phyloP scores from a whole-genome alignment of 2,888 invertebrate genomes.

The Heliconius sara region DNA sequence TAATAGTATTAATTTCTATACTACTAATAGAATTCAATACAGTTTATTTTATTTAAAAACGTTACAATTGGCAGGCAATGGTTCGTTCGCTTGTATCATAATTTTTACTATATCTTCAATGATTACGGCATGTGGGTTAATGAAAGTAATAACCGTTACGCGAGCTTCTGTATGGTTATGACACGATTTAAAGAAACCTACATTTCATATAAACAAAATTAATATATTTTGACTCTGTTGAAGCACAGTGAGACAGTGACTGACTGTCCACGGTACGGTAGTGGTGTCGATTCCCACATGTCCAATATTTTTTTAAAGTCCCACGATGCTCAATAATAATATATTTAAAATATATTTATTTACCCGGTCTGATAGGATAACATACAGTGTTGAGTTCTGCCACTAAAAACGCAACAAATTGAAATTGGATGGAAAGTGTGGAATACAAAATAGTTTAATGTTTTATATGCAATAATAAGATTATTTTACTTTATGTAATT shows the following conservation, averaged over 20 bases:
- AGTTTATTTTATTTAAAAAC: background rate
- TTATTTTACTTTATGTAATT: too few relatives aligned
- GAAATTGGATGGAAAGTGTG: too few relatives aligned
- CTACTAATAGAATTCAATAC: background rate
- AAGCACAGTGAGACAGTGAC: background rate
- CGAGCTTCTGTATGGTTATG: slow-evolving; percentile 18
- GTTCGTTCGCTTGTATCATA: background rate
- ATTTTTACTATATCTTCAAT: slow-evolving; percentile 11
- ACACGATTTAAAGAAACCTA: background rate
- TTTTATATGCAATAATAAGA: too few relatives aligned
- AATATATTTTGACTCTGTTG: background rate
- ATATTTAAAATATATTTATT: too few relatives aligned
- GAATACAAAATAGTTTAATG: too few relatives aligned
- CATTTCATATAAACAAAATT: background rate
- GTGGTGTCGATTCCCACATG: background rate
- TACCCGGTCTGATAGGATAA: too few relatives aligned
- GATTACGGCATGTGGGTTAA: slow-evolving; percentile 23
- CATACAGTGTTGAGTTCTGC: too few relatives aligned
- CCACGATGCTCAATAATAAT: too few relatives aligned
- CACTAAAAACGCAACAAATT: too few relatives aligned
- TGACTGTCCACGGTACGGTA: background rate
- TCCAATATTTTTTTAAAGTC: too few relatives aligned
- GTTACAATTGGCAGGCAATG: background rate
- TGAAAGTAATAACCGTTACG: slow-evolving; percentile 15
- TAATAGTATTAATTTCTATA: background rate